These are phyloP conservation scores for Halesus radiatus DNA, from an alignment of 1,140 invertebrate species.

Conservation along the genomic window DNA sequence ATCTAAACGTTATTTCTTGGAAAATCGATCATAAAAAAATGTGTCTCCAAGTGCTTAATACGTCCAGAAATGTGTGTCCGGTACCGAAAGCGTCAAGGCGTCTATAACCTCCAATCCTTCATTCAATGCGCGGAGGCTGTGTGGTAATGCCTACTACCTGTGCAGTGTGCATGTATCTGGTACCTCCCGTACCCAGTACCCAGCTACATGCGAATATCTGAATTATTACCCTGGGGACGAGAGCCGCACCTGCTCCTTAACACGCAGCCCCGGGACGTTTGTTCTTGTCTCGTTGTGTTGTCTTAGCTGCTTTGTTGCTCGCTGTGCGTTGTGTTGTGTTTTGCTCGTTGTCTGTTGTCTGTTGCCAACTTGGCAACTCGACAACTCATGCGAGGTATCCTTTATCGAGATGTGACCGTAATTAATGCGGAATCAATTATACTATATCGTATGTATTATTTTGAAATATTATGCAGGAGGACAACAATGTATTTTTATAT, in stretches of 20 bases:
- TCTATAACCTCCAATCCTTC: constrained; percentile 18
- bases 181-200: no score
- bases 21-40: no score
- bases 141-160: no score
- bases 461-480: no score
- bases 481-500: no score
- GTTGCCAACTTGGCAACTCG: neutral
- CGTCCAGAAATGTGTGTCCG: neutral
- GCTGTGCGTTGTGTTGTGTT: neutral
- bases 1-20: no score
- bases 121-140: constrained; percentile 16
- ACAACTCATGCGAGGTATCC: neutral
- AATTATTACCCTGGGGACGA: constrained; percentile 35
- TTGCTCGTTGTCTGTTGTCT: no score
- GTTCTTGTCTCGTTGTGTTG: constrained; percentile 25
- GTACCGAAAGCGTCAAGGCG: constrained; percentile 17
- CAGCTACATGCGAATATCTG: constrained; percentile 39
- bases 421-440: neutral
- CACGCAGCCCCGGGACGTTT: constrained; percentile 45
- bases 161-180: no score
- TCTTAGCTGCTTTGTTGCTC: constrained; percentile 11
- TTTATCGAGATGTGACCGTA: neutral
- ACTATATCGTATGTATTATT: no score
- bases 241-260: constrained; percentile 38
- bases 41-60: no score